phyloP scores from a whole-genome alignment of 2,888 invertebrate species.

The Aplocera efformata region DNA sequence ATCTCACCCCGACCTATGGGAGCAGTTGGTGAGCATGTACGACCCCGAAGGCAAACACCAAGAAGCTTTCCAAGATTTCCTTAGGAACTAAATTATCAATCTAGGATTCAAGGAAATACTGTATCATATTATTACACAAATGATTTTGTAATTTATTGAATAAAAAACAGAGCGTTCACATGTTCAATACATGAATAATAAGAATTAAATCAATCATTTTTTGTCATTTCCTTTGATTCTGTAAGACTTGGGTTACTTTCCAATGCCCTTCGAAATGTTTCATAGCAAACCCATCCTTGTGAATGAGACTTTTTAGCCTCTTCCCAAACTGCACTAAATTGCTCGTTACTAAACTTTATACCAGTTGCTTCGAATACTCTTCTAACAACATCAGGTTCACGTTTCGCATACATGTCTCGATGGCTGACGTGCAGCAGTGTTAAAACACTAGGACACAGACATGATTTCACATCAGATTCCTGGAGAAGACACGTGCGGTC shows the following conservation, averaged over 20 bases:
- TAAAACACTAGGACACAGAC: constrained; percentile 54
- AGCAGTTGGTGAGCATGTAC: constrained; percentile 72
- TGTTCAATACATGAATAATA: background rate
- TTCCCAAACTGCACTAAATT: constrained; percentile 73
- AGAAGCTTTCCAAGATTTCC: constrained; percentile 56
- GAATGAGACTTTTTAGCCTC: constrained; percentile 71
- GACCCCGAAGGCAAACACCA: constrained; percentile 82
- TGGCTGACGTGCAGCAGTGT: constrained; percentile 56
- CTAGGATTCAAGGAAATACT: background rate
- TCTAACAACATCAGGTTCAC: constrained; percentile 53
- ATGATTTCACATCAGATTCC: constrained; percentile 57
- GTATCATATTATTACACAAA: constrained; percentile 8
- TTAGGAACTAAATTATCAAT: constrained; percentile 23
- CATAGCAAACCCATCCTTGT: constrained; percentile 75
- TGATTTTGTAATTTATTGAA: constrained; percentile 5
- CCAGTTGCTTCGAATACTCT: constrained; percentile 77
- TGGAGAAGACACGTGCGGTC: constrained; percentile 51
- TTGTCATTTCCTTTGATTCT: constrained; percentile 8
- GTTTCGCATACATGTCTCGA: constrained; percentile 60
- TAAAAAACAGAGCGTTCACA: too few species aligned
- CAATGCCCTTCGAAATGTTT: constrained; percentile 67
- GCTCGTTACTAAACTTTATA: constrained; percentile 67
- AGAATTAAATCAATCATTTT: constrained; percentile 6
- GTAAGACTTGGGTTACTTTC: constrained; percentile 25
- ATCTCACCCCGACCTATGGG: constrained; percentile 78